Conservation (phyloP, 2,797 vertebrate species). For the Sebastes aleutianus region DNA sequence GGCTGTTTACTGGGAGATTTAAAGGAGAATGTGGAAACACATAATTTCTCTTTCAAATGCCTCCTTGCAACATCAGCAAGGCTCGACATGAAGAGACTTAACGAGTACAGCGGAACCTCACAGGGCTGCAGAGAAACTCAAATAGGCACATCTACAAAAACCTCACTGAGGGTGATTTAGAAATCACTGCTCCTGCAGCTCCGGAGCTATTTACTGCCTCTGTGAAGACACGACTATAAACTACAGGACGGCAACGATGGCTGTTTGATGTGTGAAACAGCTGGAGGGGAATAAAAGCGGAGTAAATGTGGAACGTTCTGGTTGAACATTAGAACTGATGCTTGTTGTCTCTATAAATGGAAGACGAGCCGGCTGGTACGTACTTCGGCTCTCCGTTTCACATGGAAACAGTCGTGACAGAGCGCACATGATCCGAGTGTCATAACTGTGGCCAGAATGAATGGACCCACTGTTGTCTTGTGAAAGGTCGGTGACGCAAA, state of each 20-base stretch:
- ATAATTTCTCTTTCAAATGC: not conserved
- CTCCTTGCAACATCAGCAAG: not conserved
- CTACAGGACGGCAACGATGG: slow-evolving; percentile 2
- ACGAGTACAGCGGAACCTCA: not conserved
- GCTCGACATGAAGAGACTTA: not conserved
- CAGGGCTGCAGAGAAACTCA: not conserved
- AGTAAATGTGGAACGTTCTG: not conserved
- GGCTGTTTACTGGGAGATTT: not conserved
- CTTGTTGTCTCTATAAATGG: not conserved
- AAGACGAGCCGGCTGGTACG: no score
- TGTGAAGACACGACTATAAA: not conserved
- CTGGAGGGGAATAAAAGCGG: not conserved
- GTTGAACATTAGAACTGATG: not conserved
- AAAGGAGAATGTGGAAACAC: not conserved
- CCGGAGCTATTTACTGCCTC: slow-evolving; percentile 29
- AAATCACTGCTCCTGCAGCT: slow-evolving; percentile 29
- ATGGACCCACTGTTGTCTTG: slow-evolving; percentile 4
- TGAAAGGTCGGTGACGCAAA: not conserved
- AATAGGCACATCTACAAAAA: slow-evolving; percentile 9
- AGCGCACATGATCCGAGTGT: not conserved
- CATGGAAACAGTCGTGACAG: not conserved
- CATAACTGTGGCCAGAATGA: not conserved
- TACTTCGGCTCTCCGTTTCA: not conserved
- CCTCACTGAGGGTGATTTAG: not conserved
- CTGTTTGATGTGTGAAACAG: not conserved